Evolutionary conservation across 2,797 vertebrate species (phyloP).

Genomic region (Dicrostonyx torquatus): DNA sequence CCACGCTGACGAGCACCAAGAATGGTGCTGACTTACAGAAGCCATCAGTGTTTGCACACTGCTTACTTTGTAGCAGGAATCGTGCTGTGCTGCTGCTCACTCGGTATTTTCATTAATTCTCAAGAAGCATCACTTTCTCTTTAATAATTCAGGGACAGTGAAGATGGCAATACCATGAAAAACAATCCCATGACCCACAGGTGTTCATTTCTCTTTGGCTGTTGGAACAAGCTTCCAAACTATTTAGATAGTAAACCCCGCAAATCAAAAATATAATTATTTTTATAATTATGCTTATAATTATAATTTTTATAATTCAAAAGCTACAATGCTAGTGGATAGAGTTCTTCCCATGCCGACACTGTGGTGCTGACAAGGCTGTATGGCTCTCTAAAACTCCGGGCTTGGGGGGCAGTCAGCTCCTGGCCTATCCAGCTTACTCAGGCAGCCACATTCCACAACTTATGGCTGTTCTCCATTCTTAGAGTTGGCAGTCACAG

Average conservation of each 20-base stretch:
- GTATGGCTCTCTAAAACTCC: neutral
- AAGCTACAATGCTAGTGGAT: neutral
- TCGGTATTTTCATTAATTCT: neutral
- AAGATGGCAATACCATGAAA: neutral
- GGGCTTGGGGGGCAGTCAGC: neutral
- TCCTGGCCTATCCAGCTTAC: neutral
- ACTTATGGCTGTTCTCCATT: neutral
- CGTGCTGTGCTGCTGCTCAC: neutral
- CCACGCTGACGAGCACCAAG: neutral
- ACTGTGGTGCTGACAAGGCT: neutral
- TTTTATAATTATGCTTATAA: too few relatives aligned
- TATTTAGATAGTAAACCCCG: neutral
- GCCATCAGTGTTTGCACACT: neutral
- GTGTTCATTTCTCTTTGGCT: neutral
- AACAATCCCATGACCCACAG: neutral
- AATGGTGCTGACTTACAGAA: neutral
- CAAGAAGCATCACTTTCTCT: neutral
- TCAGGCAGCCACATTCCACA: neutral
- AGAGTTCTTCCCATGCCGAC: neutral
- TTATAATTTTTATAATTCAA: neutral
- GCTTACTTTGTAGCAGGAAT: neutral
- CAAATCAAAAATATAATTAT: constrained; percentile 5
- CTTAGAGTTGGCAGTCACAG: neutral
- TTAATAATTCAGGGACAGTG: neutral
- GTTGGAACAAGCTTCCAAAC: neutral